Evolutionary conservation across 2,888 invertebrate genomes (phyloP).

Genomic region (Hemithea aestivaria): DNA sequence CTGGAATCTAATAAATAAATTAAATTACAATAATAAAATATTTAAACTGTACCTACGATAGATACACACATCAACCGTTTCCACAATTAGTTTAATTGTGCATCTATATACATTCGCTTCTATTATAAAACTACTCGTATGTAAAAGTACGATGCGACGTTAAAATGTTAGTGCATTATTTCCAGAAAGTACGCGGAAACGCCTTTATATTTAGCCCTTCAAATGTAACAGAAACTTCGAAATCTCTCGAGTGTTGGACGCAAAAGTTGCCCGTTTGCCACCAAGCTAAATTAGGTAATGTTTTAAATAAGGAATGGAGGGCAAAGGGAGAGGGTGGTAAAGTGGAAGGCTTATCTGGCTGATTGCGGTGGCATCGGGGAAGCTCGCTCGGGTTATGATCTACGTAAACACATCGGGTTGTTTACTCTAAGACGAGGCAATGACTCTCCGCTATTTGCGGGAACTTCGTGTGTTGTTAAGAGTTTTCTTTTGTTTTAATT

Average conservation of each 20-base stretch:
- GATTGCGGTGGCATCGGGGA: conserved; percentile 43
- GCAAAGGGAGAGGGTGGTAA: conserved; percentile 35
- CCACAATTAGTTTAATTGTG: too few relatives aligned
- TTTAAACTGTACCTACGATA: too few relatives aligned
- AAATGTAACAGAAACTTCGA: too few relatives aligned
- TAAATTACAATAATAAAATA: too few relatives aligned
- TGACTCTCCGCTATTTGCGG: conserved; percentile 11
- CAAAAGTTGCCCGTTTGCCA: conserved; percentile 11
- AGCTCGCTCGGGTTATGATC: conserved; percentile 21
- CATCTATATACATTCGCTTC: too few relatives aligned
- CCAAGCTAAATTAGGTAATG: conserved; percentile 37
- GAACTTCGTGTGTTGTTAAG: conserved; percentile 4
- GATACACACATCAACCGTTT: too few relatives aligned
- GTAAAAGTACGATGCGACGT: too few relatives aligned
- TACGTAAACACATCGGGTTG: conserved; percentile 18
- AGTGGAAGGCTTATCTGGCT: conserved; percentile 50
- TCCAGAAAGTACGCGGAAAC: too few relatives aligned
- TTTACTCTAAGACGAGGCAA: conserved; percentile 14
- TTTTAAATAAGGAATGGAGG: conserved; percentile 41
- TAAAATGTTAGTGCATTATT: too few relatives aligned
- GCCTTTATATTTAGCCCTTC: too few relatives aligned
- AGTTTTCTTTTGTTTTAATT: conserved; percentile 7
- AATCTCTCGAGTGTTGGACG: background rate
- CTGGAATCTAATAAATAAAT: too few relatives aligned
- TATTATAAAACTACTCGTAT: too few relatives aligned